Evolutionary conservation across 2,113 vertebrate species (phyloP).

Genomic region (Oncorhynchus nerka): DNA sequence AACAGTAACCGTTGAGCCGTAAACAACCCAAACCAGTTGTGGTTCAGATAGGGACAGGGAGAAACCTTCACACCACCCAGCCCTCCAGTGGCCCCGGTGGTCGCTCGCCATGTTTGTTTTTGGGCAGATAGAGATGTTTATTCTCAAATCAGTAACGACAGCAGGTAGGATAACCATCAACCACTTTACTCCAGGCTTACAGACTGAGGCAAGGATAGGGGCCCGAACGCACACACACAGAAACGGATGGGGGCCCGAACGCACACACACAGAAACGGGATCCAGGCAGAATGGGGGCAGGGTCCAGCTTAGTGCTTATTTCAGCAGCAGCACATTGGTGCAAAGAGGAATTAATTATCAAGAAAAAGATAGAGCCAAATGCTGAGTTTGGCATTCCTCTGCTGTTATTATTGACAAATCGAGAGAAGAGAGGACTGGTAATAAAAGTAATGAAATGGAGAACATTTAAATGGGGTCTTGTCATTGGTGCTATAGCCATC

Average conservation of each 20-base stretch:
- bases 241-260: neutral
- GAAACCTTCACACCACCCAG: neutral
- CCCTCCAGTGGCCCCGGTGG: neutral
- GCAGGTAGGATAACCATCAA: constrained; percentile 18
- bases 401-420: neutral
- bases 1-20: neutral
- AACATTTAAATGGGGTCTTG: neutral
- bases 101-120: neutral
- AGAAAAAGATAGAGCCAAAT: neutral
- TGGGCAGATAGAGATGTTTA: constrained; percentile 11
- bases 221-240: no score
- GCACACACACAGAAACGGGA: no score
- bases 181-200: neutral
- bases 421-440: neutral
- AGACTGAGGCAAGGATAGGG: neutral
- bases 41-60: neutral
- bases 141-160: constrained; percentile 25
- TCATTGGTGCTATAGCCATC: neutral
- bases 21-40: neutral
- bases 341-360: constrained; percentile 72
- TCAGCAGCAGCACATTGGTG: constrained; percentile 71
- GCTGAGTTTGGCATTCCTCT: neutral
- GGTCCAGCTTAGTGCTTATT: constrained; percentile 59
- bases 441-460: neutral
- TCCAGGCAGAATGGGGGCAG: no score